Evolutionary conservation across 2,797 vertebrate species (phyloP), one percentile per base, ranked within the genome.

Genomic region (Halcyon leucocephala): DNA sequence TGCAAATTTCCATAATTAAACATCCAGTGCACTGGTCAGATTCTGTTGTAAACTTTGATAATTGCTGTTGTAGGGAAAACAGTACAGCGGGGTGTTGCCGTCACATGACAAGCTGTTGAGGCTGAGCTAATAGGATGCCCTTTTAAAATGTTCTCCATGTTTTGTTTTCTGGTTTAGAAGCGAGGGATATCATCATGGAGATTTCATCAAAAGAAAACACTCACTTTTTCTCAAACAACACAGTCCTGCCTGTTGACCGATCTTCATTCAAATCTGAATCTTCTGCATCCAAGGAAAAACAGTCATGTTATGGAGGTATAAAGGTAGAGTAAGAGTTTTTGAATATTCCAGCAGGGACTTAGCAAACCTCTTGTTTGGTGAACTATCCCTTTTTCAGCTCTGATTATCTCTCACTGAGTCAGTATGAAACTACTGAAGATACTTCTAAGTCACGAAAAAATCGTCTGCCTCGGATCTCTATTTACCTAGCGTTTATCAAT

Each of bases 261-360:
- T 82, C 95, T 92, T 98, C 98, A 42, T 98, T 97, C 93, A 97
- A 96, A 89, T 96, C 93, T 3, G 98, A 98, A 73, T 97, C 97
- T 46, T 92, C 95, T 0, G 41, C 97, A 35, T 95, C 97, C 46
- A 97, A 98, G 84, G 97, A 97, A 83, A 98, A 96, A 57, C 97
- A 72, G 48, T 89, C 97, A 0, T 98, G 98, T 81, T 98, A 98
- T 90, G 98, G 98, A 80, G 97, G 98, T 81, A 97, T 99, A 72
- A 99, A 99, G 99, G 99, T 99, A 98, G 31, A 73, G 90, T 91
- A 81, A 82, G 73, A 84, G 41, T 6, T 81, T 90, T 51, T 76
- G 37, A 64, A 58, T 89, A 89, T 84, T 94, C 44, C 37, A 33
- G 8, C 31, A 60, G 29, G 17, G 24, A 54, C 10, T 37, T 82